Base-by-base conservation (phyloP, 2,797 vertebrate species). In the Halcyon leucocephala region DNA sequence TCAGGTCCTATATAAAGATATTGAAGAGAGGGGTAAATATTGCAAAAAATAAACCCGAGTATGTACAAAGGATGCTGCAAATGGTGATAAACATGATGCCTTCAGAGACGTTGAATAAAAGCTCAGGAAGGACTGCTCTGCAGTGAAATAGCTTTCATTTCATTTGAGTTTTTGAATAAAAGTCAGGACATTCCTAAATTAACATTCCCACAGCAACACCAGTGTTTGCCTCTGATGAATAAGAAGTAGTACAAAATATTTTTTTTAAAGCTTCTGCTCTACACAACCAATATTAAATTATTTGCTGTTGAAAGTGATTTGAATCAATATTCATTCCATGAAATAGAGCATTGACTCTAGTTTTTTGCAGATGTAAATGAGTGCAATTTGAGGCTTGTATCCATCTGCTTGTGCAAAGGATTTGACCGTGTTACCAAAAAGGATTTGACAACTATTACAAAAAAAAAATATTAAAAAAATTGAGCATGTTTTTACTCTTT, bases 401-500 rank as follows among this genome's bases (percentile, higher is more conserved):
- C 46, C 24, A 4, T 82, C 83, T 83, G 46, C 35, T 83, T 87
- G 37, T 83, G 65, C 33, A 76, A 78, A 90, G 57, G 62, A 46
- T 80, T 82, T 82, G 20, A 74, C 57, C 1, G 0, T n/a, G 41
- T 85, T 39, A 12, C 37, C 37, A 39, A 39, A 39, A 39, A 39
- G 37, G 37, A 39, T 39, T 39, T 39, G 37, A 39, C 37, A 42
- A 57, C 46, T 89, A 4, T 90, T 86, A 49, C 4, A 25, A 55
- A 72, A 6, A 61, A 82, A 86, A 60, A 57, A 85, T 72, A 55
- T 12, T 41, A 58, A 52, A 84, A 54, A 16, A 61, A 66, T 78
- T 60, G 44, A 82, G 72, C 29, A 8, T 93, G 66, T 90, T 93
- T 97, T 94, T 81, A 88, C 87, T 92, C 44, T 91, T 76, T 79